Evolutionary conservation across 2,797 vertebrate genomes (phyloP), one percentile per base, ranked within the genome.

Genomic region (Phalanger gymnotis): DNA sequence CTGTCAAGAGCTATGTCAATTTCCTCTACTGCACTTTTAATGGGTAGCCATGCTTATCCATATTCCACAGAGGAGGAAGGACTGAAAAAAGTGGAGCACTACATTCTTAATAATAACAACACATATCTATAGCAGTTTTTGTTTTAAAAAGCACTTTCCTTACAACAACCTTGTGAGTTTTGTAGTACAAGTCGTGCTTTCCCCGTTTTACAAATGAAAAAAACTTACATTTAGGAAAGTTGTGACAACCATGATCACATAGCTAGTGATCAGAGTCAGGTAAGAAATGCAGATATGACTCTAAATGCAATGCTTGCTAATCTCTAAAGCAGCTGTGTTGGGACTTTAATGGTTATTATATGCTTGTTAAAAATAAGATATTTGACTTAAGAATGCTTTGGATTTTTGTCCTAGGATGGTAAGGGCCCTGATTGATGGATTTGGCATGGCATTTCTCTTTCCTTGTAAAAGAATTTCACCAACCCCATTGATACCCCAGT

Each of bases 351-450:
- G 89, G 54, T 95, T 94, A 89, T 51, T 94, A 90, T 51, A 10
- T 28, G 73, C 40, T 92, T 89, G 93, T 55, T 47, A 95, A 94
- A 92, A 97, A 95, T 96, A 54, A 90, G 30, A 55, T 58, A 95
- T 54, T 97, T 73, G 90, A 91, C 66, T 56, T 81, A 31, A 57
- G 92, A 94, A 94, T 94, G 94, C 91, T 54, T 40, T 54, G 53
- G 87, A 54, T 31, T 95, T 97, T 91, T 73, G 61, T 73, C 5
- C 16, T 73, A 40, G 14, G 5, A 19, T 28, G 10, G 6, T 40
- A 73, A 73, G 34, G 61, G 34, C 16, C 61, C 61, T 73, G 34
- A 73, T 40, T 7, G 5, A 1, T n/a, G 34, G 61, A 73, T 73
- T n/a, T 73, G 61, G 34, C 61, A 73, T 34, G 30, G 31, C 16